Conservation (phyloP, 2,113 vertebrate species). For the Nothocercus julius region DNA sequence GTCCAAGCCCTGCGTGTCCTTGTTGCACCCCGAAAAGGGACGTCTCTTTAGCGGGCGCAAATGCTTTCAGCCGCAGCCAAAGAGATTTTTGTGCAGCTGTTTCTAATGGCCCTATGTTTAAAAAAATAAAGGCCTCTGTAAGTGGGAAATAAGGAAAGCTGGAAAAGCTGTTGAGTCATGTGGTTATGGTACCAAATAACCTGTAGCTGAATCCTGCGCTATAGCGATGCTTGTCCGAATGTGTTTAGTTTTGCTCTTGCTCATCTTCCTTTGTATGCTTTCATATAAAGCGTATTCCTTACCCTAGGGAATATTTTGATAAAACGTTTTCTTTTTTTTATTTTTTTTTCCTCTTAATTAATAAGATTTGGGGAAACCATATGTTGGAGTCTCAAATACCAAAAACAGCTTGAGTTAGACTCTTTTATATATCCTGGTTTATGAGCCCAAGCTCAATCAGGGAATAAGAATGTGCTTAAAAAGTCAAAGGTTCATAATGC, state of each 20-base stretch:
- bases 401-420: neutral
- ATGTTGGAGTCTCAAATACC: neutral
- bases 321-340: neutral
- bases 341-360: no score
- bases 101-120: neutral
- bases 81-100: neutral
- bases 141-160: neutral
- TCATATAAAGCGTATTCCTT: neutral
- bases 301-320: neutral
- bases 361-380: no score
- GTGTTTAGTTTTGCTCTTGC: neutral
- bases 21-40: neutral
- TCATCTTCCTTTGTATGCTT: neutral
- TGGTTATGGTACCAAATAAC: neutral
- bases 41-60: neutral
- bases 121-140: neutral
- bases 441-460: neutral
- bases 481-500: neutral
- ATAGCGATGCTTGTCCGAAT: accelerated
- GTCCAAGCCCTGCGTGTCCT: neutral
- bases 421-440: neutral
- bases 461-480: neutral
- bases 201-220: neutral
- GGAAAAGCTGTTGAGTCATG: neutral
- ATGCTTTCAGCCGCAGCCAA: neutral